Conservation (phyloP, 2,888 invertebrate genomes). For the Bugula neritina region DNA sequence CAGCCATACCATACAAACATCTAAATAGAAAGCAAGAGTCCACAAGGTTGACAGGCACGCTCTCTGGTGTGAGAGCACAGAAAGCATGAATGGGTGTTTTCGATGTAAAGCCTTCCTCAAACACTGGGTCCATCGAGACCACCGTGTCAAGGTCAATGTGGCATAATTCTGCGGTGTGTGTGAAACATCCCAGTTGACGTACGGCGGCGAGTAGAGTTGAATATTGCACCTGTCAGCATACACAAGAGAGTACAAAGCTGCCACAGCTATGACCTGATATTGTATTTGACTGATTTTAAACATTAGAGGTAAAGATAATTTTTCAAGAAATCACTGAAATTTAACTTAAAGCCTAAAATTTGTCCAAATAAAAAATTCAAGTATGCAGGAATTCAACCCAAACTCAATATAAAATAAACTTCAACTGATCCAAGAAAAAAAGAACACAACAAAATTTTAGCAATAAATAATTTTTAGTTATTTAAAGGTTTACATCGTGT, state of each 20-base stretch:
- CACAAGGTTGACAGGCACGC: conserved; percentile 69
- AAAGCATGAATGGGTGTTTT: neutral
- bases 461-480: no score
- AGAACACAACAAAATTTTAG: no score
- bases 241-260: no score
- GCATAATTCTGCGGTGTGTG: conserved; percentile 32
- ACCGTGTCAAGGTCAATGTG: neutral
- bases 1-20: conserved; percentile 84
- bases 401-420: no score
- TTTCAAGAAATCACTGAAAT: no score
- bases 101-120: conserved; percentile 15
- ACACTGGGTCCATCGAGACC: conserved; percentile 20
- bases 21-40: conserved; percentile 80
- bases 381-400: no score
- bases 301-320: no score
- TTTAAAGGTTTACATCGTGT: conserved; percentile 81
- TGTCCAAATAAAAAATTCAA: no score
- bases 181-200: conserved; percentile 83
- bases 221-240: conserved; percentile 83
- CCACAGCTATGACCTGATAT: no score
- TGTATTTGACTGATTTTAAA: no score
- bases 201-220: conserved; percentile 89
- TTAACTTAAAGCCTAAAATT: no score
- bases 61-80: neutral
- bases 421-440: no score